Evolutionary conservation across 2,113 vertebrate genomes (phyloP).

Genomic region (Cephalopholis sonnerati): DNA sequence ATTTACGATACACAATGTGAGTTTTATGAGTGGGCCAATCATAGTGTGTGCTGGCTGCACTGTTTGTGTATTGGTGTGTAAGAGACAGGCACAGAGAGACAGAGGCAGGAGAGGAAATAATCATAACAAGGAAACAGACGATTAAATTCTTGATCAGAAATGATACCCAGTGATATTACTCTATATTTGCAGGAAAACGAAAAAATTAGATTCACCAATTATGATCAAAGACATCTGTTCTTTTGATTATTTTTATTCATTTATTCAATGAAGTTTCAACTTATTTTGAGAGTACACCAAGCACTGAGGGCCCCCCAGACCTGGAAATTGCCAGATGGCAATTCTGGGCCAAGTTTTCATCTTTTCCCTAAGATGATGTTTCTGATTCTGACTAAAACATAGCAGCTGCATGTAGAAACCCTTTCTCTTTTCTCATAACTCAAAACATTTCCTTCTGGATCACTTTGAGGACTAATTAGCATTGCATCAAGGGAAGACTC

Average conservation of each 20-base stretch:
- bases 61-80: slow-evolving; percentile 26
- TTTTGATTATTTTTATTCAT: neutral
- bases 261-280: neutral
- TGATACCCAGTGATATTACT: neutral
- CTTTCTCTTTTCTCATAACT: neutral
- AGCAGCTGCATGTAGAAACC: neutral
- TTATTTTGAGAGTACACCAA: slow-evolving; percentile 9
- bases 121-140: neutral
- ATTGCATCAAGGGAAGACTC: neutral
- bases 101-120: slow-evolving; percentile 15
- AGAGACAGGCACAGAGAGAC: neutral
- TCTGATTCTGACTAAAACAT: neutral
- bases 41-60: slow-evolving; percentile 7
- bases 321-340: slow-evolving; percentile 12
- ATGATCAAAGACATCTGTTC: neutral
- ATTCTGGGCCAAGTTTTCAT: neutral
- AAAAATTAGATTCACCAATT: neutral
- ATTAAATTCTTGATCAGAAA: slow-evolving; percentile 4
- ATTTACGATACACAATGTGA: slow-evolving; percentile 37
- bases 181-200: slow-evolving; percentile 1
- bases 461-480: slow-evolving; percentile 25
- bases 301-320: neutral
- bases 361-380: neutral
- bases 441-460: neutral
- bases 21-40: slow-evolving; percentile 56